These are phyloP conservation scores for Ginglymostoma cirratum DNA, from an alignment of 2,113 vertebrate genomes.

Conservation along the genomic window DNA sequence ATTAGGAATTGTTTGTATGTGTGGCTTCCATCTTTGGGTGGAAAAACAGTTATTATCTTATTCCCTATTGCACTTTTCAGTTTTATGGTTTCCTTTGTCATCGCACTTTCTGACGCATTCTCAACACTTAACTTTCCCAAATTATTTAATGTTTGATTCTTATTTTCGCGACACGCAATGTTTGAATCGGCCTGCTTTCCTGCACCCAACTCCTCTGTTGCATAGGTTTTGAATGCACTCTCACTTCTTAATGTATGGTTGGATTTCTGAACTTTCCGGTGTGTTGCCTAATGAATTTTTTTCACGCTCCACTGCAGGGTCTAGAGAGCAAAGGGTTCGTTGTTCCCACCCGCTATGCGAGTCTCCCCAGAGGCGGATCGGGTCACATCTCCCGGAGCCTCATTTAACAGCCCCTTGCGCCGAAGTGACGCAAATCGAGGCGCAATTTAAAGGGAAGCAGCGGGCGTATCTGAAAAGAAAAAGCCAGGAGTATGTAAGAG, in stretches of 20 bases:
- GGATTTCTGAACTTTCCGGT: background rate
- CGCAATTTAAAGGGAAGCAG: background rate
- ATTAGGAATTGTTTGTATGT: background rate
- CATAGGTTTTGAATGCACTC: background rate
- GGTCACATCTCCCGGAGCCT: background rate
- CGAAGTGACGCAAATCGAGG: background rate
- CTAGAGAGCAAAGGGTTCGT: too few relatives aligned
- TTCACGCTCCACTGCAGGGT: background rate
- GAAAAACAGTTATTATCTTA: background rate
- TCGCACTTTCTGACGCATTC: background rate
- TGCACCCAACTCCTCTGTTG: background rate
- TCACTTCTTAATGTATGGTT: background rate
- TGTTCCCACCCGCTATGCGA: background rate
- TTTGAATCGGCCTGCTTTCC: background rate
- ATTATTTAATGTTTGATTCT: background rate
- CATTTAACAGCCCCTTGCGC: background rate
- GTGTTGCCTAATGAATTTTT: background rate
- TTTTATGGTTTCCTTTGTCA: background rate
- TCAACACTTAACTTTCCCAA: background rate
- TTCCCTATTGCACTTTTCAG: background rate
- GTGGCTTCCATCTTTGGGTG: background rate
- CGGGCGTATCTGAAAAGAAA: too few relatives aligned
- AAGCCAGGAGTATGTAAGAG: background rate
- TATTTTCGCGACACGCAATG: background rate
- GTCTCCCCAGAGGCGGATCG: too few relatives aligned